A percentile compares a stretch with the other conserved stretches of the same genome.
Evolutionary conservation across 1,140 invertebrate genomes (phyloP).

Genomic region (Zaprionus ornatus): DNA sequence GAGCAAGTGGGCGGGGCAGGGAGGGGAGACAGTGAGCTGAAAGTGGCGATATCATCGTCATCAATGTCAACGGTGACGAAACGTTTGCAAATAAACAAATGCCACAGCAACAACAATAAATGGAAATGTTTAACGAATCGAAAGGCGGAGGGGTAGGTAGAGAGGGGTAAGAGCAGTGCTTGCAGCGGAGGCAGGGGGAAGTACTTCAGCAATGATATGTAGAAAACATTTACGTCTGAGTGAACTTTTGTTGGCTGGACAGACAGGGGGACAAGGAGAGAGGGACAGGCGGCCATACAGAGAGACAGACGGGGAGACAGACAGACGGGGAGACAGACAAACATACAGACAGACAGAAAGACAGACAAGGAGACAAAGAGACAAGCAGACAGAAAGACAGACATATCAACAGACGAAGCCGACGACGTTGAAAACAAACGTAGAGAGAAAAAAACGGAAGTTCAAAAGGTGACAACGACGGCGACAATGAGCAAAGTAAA

Average conservation of each 20-base stretch:
- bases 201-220: constrained; percentile 64
- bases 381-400: constrained; percentile 29
- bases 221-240: constrained; percentile 72
- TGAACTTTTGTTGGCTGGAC: constrained; percentile 58
- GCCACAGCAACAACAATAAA: constrained; percentile 52
- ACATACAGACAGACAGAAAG: constrained; percentile 3
- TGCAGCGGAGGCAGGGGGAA: not conserved
- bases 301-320: constrained; percentile 14
- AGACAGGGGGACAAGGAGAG: not conserved
- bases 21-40: constrained; percentile 4
- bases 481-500: constrained; percentile 26
- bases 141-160: constrained; percentile 11
- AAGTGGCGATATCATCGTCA: constrained; percentile 26
- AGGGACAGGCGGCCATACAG: constrained; percentile 1
- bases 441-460: constrained; percentile 66
- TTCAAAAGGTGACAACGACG: constrained; percentile 78
- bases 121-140: constrained; percentile 79
- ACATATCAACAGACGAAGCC: constrained; percentile 48
- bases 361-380: constrained; percentile 3
- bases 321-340: not conserved
- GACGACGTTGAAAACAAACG: constrained; percentile 13
- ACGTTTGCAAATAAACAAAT: constrained; percentile 71
- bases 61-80: constrained; percentile 76
- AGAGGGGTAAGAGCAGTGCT: not conserved
- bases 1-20: not conserved